Evolutionary conservation across 2,113 vertebrate genomes (phyloP).

Genomic region (Leptobrachium leishanense): DNA sequence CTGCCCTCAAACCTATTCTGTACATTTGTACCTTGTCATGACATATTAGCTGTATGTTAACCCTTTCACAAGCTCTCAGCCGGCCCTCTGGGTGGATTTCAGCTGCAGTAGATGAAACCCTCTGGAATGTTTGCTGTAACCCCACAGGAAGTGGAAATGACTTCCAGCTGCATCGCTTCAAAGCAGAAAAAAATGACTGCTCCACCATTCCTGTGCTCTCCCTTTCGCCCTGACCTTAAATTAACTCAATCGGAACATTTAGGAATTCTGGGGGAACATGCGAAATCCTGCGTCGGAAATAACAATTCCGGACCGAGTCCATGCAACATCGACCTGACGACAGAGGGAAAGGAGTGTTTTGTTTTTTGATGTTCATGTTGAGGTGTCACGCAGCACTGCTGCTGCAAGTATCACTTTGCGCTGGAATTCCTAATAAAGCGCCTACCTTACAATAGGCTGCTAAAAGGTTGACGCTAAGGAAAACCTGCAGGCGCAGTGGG

Average conservation of each 20-base stretch:
- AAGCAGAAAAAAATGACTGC: neutral
- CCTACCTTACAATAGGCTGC: no score
- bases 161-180: constrained; percentile 33
- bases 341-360: no score
- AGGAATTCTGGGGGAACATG: neutral
- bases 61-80: neutral
- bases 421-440: no score
- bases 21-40: neutral
- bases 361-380: no score
- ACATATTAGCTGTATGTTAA: neutral
- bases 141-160: constrained; percentile 38
- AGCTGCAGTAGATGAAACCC: neutral
- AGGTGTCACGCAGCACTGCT: no score
- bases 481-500: no score
- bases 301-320: neutral
- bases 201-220: constrained; percentile 2
- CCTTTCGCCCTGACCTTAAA: constrained; percentile 25
- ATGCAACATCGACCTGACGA: no score
- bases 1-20: neutral
- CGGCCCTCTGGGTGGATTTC: neutral
- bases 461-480: no score
- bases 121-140: constrained; percentile 23
- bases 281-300: neutral
- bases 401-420: no score
- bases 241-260: constrained; percentile 3